phyloP scores from a whole-genome alignment of 1,140 invertebrate species.

The Teleogryllus occipitalis region DNA sequence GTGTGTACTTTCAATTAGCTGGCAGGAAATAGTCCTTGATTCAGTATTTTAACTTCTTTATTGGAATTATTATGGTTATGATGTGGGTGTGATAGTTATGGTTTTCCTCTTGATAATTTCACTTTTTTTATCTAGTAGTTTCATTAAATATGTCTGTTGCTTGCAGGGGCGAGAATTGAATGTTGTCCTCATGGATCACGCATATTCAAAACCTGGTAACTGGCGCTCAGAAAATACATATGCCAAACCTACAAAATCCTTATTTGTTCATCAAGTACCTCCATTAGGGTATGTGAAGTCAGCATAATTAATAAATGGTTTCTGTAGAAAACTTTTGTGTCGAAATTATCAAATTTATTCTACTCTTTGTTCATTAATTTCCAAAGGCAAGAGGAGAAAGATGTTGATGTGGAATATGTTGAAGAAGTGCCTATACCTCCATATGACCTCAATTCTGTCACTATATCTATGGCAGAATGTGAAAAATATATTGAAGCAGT shows the following conservation, averaged over 20 bases:
- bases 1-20: too few species aligned
- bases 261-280: slow-evolving; percentile 35
- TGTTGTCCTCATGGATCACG: slow-evolving; percentile 49
- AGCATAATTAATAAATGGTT: slow-evolving; percentile 11
- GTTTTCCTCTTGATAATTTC: background rate
- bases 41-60: background rate
- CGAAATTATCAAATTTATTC: too few species aligned
- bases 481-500: slow-evolving; percentile 53
- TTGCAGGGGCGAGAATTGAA: slow-evolving; percentile 34
- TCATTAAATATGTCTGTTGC: slow-evolving; percentile 13
- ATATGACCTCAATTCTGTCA: slow-evolving; percentile 55
- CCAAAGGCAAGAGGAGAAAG: slow-evolving; percentile 30
- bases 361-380: background rate
- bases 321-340: too few species aligned
- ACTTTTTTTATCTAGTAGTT: slow-evolving; percentile 12
- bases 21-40: background rate
- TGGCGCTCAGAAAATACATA: slow-evolving; percentile 57
- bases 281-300: slow-evolving; percentile 23
- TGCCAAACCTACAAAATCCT: slow-evolving; percentile 49
- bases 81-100: background rate
- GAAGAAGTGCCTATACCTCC: slow-evolving; percentile 31
- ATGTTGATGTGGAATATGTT: slow-evolving; percentile 42
- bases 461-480: slow-evolving; percentile 63
- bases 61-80: background rate
- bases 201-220: slow-evolving; percentile 61